A percentile compares a stretch with the other conserved stretches of the same genome.
Evolutionary conservation across 2,113 vertebrate species (phyloP).

Genomic region (Eonycteris spelaea): DNA sequence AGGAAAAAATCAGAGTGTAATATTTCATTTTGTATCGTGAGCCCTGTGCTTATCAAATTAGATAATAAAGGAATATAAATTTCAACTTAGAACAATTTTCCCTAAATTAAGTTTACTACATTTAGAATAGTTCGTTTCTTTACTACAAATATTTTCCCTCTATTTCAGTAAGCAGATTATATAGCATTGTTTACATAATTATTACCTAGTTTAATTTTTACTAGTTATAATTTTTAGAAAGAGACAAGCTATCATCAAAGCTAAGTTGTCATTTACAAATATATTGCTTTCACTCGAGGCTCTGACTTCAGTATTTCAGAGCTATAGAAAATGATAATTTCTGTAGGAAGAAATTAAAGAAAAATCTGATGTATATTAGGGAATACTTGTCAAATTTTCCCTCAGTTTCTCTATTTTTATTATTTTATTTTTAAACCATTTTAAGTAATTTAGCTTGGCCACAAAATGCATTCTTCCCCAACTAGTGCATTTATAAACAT

Average conservation of each 20-base stretch:
- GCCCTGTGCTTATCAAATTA: background rate
- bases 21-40: background rate
- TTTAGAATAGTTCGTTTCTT: conserved; percentile 5
- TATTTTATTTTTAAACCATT: background rate
- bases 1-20: background rate
- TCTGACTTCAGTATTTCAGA: background rate
- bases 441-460: background rate
- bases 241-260: background rate
- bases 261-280: background rate
- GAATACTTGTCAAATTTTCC: background rate
- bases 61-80: background rate
- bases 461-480: background rate
- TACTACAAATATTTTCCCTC: conserved; percentile 1
- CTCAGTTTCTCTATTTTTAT: background rate
- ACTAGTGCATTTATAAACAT: background rate
- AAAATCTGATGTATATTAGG: background rate
- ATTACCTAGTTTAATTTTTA: background rate
- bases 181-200: background rate
- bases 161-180: background rate
- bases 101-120: background rate
- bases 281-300: background rate
- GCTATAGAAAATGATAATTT: background rate
- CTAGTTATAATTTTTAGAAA: background rate
- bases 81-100: background rate
- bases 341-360: background rate